Conservation (phyloP, 2,113 vertebrate species). For the Corythornis madagascariensis region DNA sequence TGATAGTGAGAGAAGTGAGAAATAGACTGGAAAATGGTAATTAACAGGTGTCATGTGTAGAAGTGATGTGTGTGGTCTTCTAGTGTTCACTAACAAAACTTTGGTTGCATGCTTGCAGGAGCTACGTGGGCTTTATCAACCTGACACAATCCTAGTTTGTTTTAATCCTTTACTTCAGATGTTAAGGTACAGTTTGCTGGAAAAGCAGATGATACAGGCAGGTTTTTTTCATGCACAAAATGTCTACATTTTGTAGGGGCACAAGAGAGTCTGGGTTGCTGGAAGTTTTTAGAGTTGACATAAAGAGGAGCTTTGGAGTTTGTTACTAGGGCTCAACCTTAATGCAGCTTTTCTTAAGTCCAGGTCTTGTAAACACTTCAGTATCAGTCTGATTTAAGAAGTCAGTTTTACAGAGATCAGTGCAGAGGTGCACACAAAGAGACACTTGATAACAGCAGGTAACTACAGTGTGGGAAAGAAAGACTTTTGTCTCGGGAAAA, state of each 20-base stretch:
- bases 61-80: not conserved
- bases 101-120: not conserved
- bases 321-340: not conserved
- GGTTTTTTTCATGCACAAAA: not conserved
- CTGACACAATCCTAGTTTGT: not conserved
- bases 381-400: not conserved
- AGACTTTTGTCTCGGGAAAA: not conserved
- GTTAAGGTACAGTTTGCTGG: not conserved
- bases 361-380: not conserved
- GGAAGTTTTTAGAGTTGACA: not conserved
- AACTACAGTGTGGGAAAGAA: not conserved
- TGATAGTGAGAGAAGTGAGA: not conserved
- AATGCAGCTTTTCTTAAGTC: not conserved
- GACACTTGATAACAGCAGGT: not conserved
- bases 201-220: not conserved
- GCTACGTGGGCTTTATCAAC: accelerated
- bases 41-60: not conserved
- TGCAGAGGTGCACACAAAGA: not conserved
- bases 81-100: not conserved
- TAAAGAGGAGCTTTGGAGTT: not conserved
- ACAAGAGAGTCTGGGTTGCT: not conserved
- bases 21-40: not conserved
- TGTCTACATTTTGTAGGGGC: no score
- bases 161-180: not conserved
- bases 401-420: not conserved